Conservation (phyloP, 1,140 invertebrate species). For the Eciton burchellii region DNA sequence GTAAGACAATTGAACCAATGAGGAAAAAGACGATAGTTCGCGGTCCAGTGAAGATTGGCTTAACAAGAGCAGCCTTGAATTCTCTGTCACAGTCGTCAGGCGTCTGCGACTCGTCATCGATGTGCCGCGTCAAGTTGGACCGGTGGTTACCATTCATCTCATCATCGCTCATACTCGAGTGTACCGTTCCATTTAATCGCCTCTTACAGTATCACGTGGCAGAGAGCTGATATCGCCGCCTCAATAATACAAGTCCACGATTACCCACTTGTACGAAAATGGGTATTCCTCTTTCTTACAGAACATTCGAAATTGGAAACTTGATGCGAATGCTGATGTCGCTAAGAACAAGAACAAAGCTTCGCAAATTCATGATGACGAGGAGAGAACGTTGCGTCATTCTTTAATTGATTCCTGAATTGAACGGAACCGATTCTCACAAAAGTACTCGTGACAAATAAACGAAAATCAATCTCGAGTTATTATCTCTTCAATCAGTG, state of each 20-base stretch:
- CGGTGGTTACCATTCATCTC: conserved; percentile 10
- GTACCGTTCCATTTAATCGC: conserved; percentile 34
- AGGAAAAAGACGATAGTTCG: conserved; percentile 34
- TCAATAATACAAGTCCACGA: conserved; percentile 15
- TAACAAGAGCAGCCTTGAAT: conserved; percentile 77
- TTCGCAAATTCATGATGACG: no score
- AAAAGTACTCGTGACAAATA: no score
- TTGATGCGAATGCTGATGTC: no score
- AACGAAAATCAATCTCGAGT: no score
- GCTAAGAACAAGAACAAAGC: no score
- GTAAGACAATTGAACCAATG: conserved; percentile 61
- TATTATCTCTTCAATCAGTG: no score
- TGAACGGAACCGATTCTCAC: no score
- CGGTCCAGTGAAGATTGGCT: conserved; percentile 72
- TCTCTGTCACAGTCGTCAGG: conserved; percentile 9
- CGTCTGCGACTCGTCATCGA: conserved; percentile 56
- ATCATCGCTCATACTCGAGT: conserved; percentile 38
- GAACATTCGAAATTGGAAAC: background rate
- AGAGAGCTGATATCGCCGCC: background rate
- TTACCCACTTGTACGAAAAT: background rate
- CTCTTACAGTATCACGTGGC: background rate
- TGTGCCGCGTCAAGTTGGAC: conserved; percentile 36
- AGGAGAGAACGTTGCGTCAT: background rate
- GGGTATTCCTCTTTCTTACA: background rate
- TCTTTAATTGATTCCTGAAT: background rate